phyloP scores from a whole-genome alignment of 2,113 vertebrate species.

The Ceyx cyanopectus region DNA sequence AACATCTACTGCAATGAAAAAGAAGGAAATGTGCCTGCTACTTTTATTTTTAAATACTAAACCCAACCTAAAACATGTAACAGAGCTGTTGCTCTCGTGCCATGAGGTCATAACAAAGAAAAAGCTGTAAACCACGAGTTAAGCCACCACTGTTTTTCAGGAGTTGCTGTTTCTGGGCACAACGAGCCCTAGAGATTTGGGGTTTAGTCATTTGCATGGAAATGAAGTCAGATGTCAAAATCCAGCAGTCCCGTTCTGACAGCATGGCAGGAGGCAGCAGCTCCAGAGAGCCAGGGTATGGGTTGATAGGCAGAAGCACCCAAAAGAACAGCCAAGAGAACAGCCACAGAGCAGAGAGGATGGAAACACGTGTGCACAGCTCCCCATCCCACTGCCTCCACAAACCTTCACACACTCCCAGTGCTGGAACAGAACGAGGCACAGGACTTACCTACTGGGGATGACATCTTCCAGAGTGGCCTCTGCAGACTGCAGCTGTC shows the following conservation, averaged over 20 bases:
- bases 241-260: neutral
- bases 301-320: neutral
- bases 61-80: neutral
- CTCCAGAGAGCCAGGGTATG: neutral
- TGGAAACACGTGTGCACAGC: neutral
- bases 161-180: neutral
- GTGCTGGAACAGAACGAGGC: neutral
- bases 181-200: accelerated
- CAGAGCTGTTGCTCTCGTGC: neutral
- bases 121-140: neutral
- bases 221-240: neutral
- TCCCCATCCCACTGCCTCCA: accelerated
- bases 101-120: neutral
- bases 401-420: neutral
- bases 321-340: neutral
- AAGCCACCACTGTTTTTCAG: neutral
- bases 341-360: neutral
- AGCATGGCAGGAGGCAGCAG: neutral
- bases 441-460: neutral
- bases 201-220: neutral
- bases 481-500: neutral
- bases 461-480: neutral
- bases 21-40: accelerated
- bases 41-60: neutral
- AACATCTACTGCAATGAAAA: neutral